phyloP scores from a whole-genome alignment of 2,797 vertebrate genomes.

The Sebastolobus altivelis region DNA sequence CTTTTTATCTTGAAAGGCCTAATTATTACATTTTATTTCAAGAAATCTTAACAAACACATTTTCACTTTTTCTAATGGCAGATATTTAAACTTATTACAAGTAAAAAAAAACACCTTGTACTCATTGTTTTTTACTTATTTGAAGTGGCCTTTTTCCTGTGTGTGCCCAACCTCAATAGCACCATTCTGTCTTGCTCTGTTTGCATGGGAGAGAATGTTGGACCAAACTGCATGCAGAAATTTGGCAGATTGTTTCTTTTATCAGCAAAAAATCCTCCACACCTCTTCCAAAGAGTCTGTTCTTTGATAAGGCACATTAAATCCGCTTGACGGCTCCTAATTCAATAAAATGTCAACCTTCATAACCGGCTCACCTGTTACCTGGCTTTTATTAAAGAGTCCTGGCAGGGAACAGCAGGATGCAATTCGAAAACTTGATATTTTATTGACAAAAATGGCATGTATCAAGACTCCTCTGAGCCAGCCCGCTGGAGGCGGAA shows the following conservation, averaged over 20 bases:
- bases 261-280: background rate
- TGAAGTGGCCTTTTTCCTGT: no score
- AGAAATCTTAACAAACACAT: no score
- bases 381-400: slow-evolving; percentile 32
- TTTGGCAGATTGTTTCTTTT: background rate
- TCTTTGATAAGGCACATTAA: background rate
- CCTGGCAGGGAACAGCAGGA: background rate
- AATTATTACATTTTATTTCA: no score
- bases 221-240: background rate
- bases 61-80: no score
- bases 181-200: background rate
- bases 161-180: background rate
- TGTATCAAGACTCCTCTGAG: background rate
- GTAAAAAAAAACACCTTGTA: no score
- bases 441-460: slow-evolving; percentile 52
- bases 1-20: no score
- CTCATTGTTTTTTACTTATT: no score
- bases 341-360: slow-evolving; percentile 52
- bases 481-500: slow-evolving; percentile 19
- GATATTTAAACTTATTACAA: no score
- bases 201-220: background rate
- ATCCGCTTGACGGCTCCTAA: background rate
- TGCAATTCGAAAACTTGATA: slow-evolving; percentile 43
- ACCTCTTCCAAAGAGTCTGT: background rate
- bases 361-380: slow-evolving; percentile 27